phyloP scores from a whole-genome alignment of 2,797 vertebrate genomes.

The Percopsis omiscomaycus region DNA sequence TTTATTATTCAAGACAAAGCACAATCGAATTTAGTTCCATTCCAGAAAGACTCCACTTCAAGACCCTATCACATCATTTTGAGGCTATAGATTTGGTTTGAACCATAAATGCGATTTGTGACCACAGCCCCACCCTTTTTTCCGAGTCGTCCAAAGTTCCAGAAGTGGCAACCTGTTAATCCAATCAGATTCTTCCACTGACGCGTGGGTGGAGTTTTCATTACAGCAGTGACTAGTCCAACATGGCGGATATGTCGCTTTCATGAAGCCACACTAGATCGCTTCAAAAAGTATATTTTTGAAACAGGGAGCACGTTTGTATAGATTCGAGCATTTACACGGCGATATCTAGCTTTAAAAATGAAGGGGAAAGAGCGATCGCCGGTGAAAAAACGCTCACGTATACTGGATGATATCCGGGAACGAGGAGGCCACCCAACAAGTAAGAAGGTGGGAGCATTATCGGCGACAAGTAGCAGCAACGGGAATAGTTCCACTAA shows the following conservation, averaged over 20 bases:
- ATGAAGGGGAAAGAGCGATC: slow-evolving; percentile 97
- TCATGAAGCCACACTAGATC: slow-evolving; percentile 24
- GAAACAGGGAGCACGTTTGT: too few relatives aligned
- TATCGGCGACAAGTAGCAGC: slow-evolving; percentile 68
- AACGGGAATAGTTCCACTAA: slow-evolving; percentile 70
- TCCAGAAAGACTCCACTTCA: too few relatives aligned
- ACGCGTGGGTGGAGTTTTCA: slow-evolving; percentile 48
- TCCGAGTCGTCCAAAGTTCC: not conserved
- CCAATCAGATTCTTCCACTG: slow-evolving; percentile 48
- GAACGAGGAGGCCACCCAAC: slow-evolving; percentile 84
- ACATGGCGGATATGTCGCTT: slow-evolving; percentile 60
- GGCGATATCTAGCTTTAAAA: slow-evolving; percentile 22
- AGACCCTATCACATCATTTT: too few relatives aligned
- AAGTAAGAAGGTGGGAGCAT: slow-evolving; percentile 75
- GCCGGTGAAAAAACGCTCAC: slow-evolving; percentile 90
- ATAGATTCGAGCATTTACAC: not conserved
- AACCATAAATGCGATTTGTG: too few relatives aligned
- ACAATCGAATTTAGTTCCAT: too few relatives aligned
- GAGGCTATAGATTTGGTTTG: too few relatives aligned
- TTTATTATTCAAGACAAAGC: not conserved
- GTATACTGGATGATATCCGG: slow-evolving; percentile 85
- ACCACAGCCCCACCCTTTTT: slow-evolving; percentile 48
- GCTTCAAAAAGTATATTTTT: slow-evolving; percentile 11
- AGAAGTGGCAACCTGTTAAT: slow-evolving; percentile 16
- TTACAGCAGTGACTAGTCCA: slow-evolving; percentile 46